Base-by-base conservation (phyloP, 2,888 invertebrate genomes). In the Magallana nippona region DNA sequence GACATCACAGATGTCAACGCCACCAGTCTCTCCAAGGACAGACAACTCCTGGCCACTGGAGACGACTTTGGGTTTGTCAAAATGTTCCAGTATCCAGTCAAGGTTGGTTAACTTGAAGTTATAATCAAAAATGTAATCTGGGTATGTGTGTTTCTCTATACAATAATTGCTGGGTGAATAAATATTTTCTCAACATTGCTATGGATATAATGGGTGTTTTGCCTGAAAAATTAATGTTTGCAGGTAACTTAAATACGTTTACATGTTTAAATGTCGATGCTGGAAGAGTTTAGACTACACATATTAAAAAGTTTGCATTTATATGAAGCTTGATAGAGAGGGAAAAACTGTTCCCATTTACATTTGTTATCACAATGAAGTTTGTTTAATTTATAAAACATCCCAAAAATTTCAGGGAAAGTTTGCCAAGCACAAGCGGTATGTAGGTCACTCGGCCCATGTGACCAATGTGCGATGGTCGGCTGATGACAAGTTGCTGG, bases 31-130 rank as follows among this genome's bases (percentile, higher is more conserved):
- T 91, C 93, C 5, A 88, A 88, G 78, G 93, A 93, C 85, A 90
- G 90, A 79, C 89, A 90, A 81, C 86, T 94, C 15, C 89, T 95
- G 62, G 95, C 94, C 10, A 94, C 94, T 55, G 95, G 91, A 5
- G 95, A 95, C 89, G 94, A 94, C 86, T 94, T 94, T 90, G 95
- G 95, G 58, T 93, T 94, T 87, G 93, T 95, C n/a, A 95, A 94
- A 84, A 88, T 95, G 32, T 95, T 94, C 88, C 89, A 93, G 22
- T 95, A 93, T 88, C 95, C 95, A 58, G 93, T 91, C 2, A 93
- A 91, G 92, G 94, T 95, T 82, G 83, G 88, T 85, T 56, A 44
- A 44, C 44, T 44, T 44, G 0, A 44, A 8, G 44, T 44, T 44
- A 5, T 44, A 44, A 44, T 44, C 44, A 44, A 8, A 44, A 44